phyloP scores from a whole-genome alignment of 2,888 invertebrate species.

The Andrena hattorfiana region DNA sequence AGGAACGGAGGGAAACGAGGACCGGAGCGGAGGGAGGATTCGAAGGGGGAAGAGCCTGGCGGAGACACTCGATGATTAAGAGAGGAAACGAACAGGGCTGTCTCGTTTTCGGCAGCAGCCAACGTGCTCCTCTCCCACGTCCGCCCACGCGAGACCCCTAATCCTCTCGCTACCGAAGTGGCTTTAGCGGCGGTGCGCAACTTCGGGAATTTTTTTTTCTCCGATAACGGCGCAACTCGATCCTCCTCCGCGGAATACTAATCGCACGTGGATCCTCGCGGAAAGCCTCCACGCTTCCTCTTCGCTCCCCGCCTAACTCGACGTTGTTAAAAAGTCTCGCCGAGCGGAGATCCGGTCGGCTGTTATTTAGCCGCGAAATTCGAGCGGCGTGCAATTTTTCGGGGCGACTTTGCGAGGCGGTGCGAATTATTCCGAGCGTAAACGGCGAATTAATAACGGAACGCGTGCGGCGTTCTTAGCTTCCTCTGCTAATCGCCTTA shows the following conservation, averaged over 20 bases:
- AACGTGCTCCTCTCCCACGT: slow-evolving; percentile 12
- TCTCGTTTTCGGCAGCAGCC: background rate
- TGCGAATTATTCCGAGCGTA: slow-evolving; percentile 7
- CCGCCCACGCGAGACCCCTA: slow-evolving; percentile 25
- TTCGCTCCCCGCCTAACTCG: background rate
- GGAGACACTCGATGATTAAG: slow-evolving; percentile 68
- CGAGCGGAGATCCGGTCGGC: slow-evolving; percentile 49
- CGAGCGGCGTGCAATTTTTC: slow-evolving; percentile 28
- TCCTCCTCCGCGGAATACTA: slow-evolving; percentile 61
- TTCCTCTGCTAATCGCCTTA: slow-evolving; percentile 32
- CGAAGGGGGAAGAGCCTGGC: slow-evolving; percentile 40
- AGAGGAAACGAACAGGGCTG: slow-evolving; percentile 51
- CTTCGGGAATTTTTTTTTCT: slow-evolving; percentile 44
- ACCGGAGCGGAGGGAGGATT: background rate
- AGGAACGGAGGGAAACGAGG: slow-evolving; percentile 26
- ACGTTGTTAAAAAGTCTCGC: slow-evolving; percentile 53
- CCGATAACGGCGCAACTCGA: slow-evolving; percentile 60
- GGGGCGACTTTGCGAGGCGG: background rate
- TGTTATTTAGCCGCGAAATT: slow-evolving; percentile 31
- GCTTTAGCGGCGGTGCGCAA: slow-evolving; percentile 18
- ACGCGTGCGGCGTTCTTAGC: background rate
- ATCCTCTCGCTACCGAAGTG: slow-evolving; percentile 43
- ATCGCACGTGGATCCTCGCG: slow-evolving; percentile 42
- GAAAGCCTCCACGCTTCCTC: background rate
- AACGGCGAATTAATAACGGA: slow-evolving; percentile 36